phyloP scores from a whole-genome alignment of 2,888 invertebrate species.

The Leptura quadrifasciata region DNA sequence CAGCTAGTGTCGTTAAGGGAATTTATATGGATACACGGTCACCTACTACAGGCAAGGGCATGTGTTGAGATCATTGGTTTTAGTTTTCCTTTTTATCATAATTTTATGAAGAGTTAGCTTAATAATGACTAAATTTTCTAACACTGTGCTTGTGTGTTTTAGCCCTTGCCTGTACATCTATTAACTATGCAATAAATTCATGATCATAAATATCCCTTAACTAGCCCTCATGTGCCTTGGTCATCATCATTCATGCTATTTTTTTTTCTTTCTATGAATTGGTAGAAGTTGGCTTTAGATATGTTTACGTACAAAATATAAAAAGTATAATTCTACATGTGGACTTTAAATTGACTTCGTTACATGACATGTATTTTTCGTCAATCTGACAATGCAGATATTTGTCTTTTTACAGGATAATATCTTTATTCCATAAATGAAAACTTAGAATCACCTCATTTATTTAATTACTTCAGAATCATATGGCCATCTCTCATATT shows the following conservation, averaged over 20 bases:
- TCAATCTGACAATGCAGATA: no score
- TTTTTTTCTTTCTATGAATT: background rate
- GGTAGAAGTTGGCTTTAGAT: slow-evolving; percentile 6
- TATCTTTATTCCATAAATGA: no score
- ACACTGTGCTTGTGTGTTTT: slow-evolving; percentile 59
- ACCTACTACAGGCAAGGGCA: slow-evolving; percentile 73
- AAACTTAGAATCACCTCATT: no score
- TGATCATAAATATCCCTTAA: slow-evolving; percentile 17
- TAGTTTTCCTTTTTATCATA: slow-evolving; percentile 32
- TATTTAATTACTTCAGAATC: no score
- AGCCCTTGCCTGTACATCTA: slow-evolving; percentile 64
- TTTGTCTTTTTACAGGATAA: no score
- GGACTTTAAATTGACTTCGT: no score
- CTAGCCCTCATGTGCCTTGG: background rate
- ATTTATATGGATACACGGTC: slow-evolving; percentile 71
- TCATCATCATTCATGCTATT: slow-evolving; percentile 19
- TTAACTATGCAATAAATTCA: slow-evolving; percentile 40
- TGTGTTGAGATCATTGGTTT: slow-evolving; percentile 55
- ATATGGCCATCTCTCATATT: no score
- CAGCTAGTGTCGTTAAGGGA: slow-evolving; percentile 77
- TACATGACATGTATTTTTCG: no score
- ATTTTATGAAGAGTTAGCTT: slow-evolving; percentile 23
- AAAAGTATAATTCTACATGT: no score
- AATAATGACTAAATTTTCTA: slow-evolving; percentile 50
- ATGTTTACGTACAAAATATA: background rate